A percentile compares a stretch with the other conserved stretches of the same genome.
These are phyloP conservation scores for Ramphastos sulfuratus DNA, from an alignment of 2,113 vertebrate species.

Conservation along the genomic window DNA sequence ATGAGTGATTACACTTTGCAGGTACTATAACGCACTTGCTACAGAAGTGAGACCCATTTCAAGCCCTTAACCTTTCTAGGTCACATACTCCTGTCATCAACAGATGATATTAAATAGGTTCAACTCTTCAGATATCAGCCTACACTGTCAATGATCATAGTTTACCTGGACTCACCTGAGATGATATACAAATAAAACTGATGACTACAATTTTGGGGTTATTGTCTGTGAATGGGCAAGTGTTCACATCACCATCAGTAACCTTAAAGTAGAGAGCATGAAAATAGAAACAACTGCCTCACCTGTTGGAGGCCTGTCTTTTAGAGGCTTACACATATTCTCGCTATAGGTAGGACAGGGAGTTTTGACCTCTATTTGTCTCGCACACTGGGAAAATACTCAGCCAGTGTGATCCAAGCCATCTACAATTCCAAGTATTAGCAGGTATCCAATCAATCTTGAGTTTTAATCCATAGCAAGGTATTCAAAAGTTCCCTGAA, in stretches of 20 bases:
- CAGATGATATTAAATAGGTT: background rate
- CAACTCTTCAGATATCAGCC: background rate
- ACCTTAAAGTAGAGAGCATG: background rate
- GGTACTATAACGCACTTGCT: background rate
- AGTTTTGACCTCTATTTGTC: background rate
- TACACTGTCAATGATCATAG: background rate
- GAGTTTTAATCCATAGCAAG: background rate
- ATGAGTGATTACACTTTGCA: background rate
- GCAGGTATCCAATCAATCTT: background rate
- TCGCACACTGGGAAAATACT: background rate
- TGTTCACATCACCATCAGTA: background rate
- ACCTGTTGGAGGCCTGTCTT: background rate
- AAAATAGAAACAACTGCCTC: background rate
- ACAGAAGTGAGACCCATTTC: background rate
- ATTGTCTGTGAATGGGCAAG: background rate
- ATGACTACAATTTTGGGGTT: background rate
- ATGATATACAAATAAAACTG: background rate
- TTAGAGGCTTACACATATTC: background rate
- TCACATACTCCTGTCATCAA: background rate
- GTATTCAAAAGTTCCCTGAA: background rate
- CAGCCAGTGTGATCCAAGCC: background rate
- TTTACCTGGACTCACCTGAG: background rate
- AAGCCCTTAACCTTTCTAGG: background rate
- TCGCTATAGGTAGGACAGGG: background rate
- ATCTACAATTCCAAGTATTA: background rate